These are phyloP conservation scores for Mechanitis messenoides DNA, from an alignment of 2,888 invertebrate species.

Conservation along the genomic window DNA sequence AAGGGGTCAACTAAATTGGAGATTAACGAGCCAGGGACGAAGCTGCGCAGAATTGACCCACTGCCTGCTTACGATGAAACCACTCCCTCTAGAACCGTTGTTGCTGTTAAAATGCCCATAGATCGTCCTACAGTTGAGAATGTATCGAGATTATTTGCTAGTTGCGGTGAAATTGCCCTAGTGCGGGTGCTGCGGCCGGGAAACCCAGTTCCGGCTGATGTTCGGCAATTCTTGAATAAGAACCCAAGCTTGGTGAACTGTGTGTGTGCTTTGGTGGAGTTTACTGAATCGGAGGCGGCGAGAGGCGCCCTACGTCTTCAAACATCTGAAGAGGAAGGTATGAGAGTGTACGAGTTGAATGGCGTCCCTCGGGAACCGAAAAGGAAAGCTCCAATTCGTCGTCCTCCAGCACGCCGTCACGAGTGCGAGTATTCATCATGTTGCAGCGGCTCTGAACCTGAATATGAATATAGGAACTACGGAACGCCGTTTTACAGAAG, in stretches of 20 bases:
- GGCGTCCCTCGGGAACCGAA: constrained; percentile 84
- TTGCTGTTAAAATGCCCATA: constrained; percentile 89
- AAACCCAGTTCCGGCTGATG: constrained; percentile 92
- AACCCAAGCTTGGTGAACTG: constrained; percentile 91
- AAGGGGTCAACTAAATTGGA: constrained; percentile 86
- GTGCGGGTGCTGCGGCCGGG: constrained; percentile 92
- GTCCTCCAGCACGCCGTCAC: constrained; percentile 77
- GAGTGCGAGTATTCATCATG: constrained; percentile 79
- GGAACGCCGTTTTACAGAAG: constrained; percentile 63
- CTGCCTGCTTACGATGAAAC: constrained; percentile 94
- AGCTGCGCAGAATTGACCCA: constrained; percentile 89
- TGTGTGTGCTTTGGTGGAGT: constrained; percentile 94
- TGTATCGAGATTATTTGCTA: constrained; percentile 92
- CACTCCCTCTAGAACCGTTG: constrained; percentile 92
- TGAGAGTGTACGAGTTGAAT: constrained; percentile 87
- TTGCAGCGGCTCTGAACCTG: constrained; percentile 71
- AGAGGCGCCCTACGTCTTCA: constrained; percentile 85
- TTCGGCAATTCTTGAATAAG: constrained; percentile 92
- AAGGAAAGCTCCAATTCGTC: constrained; percentile 82
- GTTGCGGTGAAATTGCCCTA: constrained; percentile 92
- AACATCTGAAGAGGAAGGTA: constrained; percentile 74
- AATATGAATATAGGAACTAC: constrained; percentile 65
- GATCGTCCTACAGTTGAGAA: constrained; percentile 91
- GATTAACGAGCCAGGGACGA: constrained; percentile 93
- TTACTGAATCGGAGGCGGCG: constrained; percentile 90